Evolutionary conservation across 2,888 invertebrate species (phyloP).

Genomic region (Orchesellides sinensis): DNA sequence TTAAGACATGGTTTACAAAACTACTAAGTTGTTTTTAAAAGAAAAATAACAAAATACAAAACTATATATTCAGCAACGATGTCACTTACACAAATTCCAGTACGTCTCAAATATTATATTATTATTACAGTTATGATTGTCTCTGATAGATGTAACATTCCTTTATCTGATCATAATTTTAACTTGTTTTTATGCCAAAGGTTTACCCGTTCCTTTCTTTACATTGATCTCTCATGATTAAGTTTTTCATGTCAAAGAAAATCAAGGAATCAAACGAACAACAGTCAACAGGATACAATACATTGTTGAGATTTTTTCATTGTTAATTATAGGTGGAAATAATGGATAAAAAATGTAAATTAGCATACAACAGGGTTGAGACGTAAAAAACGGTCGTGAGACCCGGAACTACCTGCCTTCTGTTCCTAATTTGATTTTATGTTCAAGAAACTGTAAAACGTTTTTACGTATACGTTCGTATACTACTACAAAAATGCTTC

Average conservation of each 20-base stretch:
- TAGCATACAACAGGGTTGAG: slow-evolving; percentile 55
- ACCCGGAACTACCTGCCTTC: slow-evolving; percentile 37
- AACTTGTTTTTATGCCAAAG: background rate
- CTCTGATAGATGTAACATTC: slow-evolving; percentile 23
- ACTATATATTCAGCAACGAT: slow-evolving; percentile 14
- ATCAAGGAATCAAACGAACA: slow-evolving; percentile 12
- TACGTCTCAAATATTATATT: background rate
- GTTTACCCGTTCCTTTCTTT: slow-evolving; percentile 20
- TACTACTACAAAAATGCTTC: slow-evolving; percentile 29
- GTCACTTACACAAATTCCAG: background rate
- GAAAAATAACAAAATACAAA: slow-evolving; percentile 4
- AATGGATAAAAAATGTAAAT: slow-evolving; percentile 34
- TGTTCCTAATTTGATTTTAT: slow-evolving; percentile 23
- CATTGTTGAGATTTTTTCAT: slow-evolving; percentile 59
- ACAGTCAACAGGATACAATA: slow-evolving; percentile 56
- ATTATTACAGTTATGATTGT: slow-evolving; percentile 2
- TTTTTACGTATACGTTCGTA: too few relatives aligned
- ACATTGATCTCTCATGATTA: background rate
- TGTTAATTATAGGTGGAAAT: too few relatives aligned
- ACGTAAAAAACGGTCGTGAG: slow-evolving; percentile 17
- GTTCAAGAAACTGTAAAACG: slow-evolving; percentile 7
- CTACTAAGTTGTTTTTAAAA: slow-evolving; percentile 13
- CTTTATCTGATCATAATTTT: slow-evolving; percentile 7
- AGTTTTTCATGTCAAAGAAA: slow-evolving; percentile 26
- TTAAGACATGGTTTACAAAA: slow-evolving; percentile 2